These are phyloP conservation scores for Oscheius myriophilus DNA, from an alignment of 2,888 invertebrate genomes.

Conservation along the genomic window DNA sequence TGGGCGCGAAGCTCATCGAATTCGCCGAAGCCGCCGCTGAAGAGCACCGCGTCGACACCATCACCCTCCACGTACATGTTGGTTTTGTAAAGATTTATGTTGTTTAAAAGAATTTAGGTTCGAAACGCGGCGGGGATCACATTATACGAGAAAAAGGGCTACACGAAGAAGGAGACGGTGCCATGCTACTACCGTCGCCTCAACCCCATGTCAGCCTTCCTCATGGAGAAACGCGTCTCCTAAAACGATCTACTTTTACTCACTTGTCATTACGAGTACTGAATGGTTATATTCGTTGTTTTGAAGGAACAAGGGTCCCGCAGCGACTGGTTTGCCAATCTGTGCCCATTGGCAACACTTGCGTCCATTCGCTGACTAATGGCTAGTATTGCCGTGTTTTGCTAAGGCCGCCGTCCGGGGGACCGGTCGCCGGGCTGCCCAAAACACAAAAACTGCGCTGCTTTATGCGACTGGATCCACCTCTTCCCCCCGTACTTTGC, in stretches of 20 bases:
- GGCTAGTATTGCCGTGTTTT: too few relatives aligned
- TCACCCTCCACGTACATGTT: slow-evolving; percentile 37
- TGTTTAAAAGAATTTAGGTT: slow-evolving; percentile 25
- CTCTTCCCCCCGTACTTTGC: too few relatives aligned
- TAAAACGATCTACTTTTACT: not conserved
- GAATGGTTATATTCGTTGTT: too few relatives aligned
- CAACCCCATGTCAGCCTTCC: slow-evolving; percentile 36
- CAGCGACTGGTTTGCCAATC: too few relatives aligned
- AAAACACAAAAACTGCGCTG: too few relatives aligned
- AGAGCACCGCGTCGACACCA: slow-evolving; percentile 23
- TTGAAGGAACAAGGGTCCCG: too few relatives aligned
- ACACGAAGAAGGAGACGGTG: slow-evolving; percentile 19
- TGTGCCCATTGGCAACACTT: too few relatives aligned
- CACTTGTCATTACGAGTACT: too few relatives aligned
- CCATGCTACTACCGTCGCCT: slow-evolving; percentile 38
- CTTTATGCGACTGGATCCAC: too few relatives aligned
- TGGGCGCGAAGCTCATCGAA: slow-evolving; percentile 37
- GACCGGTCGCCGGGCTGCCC: too few relatives aligned
- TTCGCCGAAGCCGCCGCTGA: slow-evolving; percentile 34
- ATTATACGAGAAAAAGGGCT: slow-evolving; percentile 42
- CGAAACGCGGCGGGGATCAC: slow-evolving; percentile 37
- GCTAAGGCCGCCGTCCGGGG: too few relatives aligned
- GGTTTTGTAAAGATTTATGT: not conserved
- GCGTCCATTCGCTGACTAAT: too few relatives aligned
- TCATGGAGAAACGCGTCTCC: slow-evolving; percentile 32